Percentiles rank a stretch among this genome's conserved stretches.
phyloP scores from a whole-genome alignment of 2,888 invertebrate species.

The Hedya salicella region DNA sequence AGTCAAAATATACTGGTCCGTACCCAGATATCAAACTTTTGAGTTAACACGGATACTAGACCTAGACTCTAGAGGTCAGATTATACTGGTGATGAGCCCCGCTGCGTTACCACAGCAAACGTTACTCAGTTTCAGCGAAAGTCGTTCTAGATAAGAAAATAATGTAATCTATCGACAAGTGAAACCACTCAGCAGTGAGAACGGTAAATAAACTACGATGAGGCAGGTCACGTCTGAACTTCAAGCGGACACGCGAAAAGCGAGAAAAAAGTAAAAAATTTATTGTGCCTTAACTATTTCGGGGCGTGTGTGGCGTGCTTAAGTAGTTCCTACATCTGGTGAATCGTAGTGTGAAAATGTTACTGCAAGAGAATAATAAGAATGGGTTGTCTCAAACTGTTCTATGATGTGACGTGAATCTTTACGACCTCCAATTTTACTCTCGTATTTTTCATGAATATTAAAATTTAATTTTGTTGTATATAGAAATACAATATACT shows the following conservation, averaged over 20 bases:
- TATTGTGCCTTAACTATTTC: slow-evolving; percentile 22
- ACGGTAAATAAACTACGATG: slow-evolving; percentile 61
- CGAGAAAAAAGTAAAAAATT: slow-evolving; percentile 26
- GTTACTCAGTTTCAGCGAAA: slow-evolving; percentile 61
- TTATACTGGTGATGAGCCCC: too few relatives aligned
- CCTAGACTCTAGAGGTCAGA: too few relatives aligned
- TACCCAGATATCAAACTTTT: too few relatives aligned
- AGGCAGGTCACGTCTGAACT: slow-evolving; percentile 54
- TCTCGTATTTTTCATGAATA: too few relatives aligned
- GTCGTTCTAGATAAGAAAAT: slow-evolving; percentile 71
- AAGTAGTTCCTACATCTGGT: slow-evolving; percentile 9
- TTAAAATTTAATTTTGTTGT: too few relatives aligned
- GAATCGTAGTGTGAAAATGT: not conserved
- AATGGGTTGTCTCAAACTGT: too few relatives aligned
- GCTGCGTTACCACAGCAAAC: too few relatives aligned
- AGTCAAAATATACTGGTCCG: too few relatives aligned
- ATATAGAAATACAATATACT: too few relatives aligned
- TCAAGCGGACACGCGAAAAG: slow-evolving; percentile 39
- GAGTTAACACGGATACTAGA: too few relatives aligned
- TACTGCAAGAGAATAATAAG: not conserved
- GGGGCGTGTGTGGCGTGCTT: slow-evolving; percentile 5
- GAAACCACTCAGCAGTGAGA: slow-evolving; percentile 65
- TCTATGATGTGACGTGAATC: too few relatives aligned
- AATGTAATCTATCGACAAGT: slow-evolving; percentile 71
- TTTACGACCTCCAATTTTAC: too few relatives aligned